Evolutionary conservation across 2,113 vertebrate genomes (phyloP).

Genomic region (Proterorhinus semilunaris): DNA sequence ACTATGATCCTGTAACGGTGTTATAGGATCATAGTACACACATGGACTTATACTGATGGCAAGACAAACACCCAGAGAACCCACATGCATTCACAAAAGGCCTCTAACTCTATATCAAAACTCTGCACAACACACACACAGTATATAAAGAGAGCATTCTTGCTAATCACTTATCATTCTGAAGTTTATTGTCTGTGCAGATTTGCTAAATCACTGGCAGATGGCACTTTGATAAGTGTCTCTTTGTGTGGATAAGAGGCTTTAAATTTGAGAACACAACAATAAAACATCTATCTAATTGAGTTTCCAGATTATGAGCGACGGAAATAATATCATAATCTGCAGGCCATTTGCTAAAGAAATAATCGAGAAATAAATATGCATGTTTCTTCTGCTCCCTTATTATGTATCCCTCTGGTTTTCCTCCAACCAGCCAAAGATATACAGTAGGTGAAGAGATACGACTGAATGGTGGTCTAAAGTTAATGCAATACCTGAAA

Average conservation of each 20-base stretch:
- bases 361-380: background rate
- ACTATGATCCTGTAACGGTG: too few species aligned
- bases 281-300: conserved; percentile 5
- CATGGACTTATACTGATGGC: too few species aligned
- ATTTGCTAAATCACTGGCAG: conserved; percentile 43
- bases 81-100: too few species aligned
- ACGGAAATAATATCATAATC: background rate
- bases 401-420: background rate
- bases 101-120: too few species aligned
- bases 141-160: conserved; percentile 13
- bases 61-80: too few species aligned
- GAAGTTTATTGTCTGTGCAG: conserved; percentile 30
- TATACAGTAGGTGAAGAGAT: background rate
- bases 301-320: conserved; percentile 18
- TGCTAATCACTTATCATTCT: conserved; percentile 49
- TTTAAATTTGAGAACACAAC: conserved; percentile 34
- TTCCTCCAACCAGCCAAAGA: background rate
- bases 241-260: conserved; percentile 41
- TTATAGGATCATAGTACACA: too few species aligned
- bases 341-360: background rate
- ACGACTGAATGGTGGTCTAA: too few species aligned
- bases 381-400: background rate
- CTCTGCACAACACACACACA: too few species aligned
- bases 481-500: too few species aligned
- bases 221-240: conserved; percentile 44